A percentile compares a stretch with the other conserved stretches of the same genome.
phyloP scores from a whole-genome alignment of 1,140 invertebrate species.

The Plectrocnemia conspersa region DNA sequence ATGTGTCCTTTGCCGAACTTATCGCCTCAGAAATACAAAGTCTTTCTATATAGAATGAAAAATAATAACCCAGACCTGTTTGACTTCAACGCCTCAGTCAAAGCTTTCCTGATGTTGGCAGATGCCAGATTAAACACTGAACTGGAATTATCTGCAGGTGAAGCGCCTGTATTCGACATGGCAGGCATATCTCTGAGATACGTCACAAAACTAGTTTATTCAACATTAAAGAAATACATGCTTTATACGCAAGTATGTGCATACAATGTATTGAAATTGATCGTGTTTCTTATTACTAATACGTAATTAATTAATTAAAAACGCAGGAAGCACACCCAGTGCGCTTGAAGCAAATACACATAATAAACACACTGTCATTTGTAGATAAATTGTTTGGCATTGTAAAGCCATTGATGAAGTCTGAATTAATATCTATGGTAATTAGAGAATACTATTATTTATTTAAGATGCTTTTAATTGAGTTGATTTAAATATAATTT shows the following conservation, averaged over 20 bases:
- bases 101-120: constrained; percentile 64
- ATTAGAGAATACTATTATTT: constrained; percentile 31
- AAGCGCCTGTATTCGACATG: constrained; percentile 68
- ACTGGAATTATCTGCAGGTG: constrained; percentile 54
- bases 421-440: constrained; percentile 58
- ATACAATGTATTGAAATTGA: neutral
- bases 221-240: constrained; percentile 62
- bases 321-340: constrained; percentile 68
- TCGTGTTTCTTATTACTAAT: neutral
- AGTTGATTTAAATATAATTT: constrained; percentile 37
- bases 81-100: constrained; percentile 61
- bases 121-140: constrained; percentile 59
- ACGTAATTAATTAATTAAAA: constrained; percentile 1
- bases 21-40: constrained; percentile 54
- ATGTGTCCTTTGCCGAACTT: constrained; percentile 56
- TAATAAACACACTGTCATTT: constrained; percentile 61
- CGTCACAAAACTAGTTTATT: constrained; percentile 58
- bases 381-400: constrained; percentile 58
- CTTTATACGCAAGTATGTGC: constrained; percentile 55
- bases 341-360: constrained; percentile 68
- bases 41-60: constrained; percentile 57
- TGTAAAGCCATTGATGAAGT: constrained; percentile 61
- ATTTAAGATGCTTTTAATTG: neutral
- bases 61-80: constrained; percentile 59
- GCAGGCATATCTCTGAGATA: constrained; percentile 58